Base-by-base conservation (phyloP, 2,888 invertebrate species). In the Calameuta idolon region DNA sequence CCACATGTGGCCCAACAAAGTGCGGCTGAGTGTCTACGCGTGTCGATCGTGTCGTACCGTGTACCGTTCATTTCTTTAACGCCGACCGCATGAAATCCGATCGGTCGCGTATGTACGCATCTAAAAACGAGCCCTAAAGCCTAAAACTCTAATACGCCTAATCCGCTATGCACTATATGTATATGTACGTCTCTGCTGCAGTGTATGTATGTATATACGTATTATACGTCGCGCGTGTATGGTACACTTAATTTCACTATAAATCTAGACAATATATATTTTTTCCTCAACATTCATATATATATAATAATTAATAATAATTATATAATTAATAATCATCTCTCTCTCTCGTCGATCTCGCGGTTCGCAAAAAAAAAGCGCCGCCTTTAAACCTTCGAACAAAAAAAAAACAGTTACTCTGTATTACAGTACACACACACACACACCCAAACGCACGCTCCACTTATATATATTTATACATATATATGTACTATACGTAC, bases 191-290 rank as follows among this genome's bases (percentile, higher is more conserved):
- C 71, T 71, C 71, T 71, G 34, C 31, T 15, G 71, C 71, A 15
- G 34, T 71, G 31, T 71, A 34, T 71, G 34, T 71, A 31, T 34
- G 71, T 34, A 55, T 55, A 23, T 71, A 71, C 71, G 71, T 71
- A 31, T 71, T 55, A 55, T 55, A 55, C 55, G 55, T 23, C 55
- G 71, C 71, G 34, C 71, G 71, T 71, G n/a, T 68, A 75, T 77
- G 73, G 68, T 68, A 77, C 55, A 76, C 69, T 33, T 34, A 33
- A 31, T 82, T 79, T 74, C 75, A 81, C 85, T 87, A 87, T 85
- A 89, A 87, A 89, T 87, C 86, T 88, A 88, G 85, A 83, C 85
- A 85, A 87, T 88, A 87, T 87, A 88, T 87, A 85, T 86, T 84
- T 86, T 55, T 85, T 86, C 84, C 85, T 89, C 87, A 89, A 87